These are phyloP conservation scores for Polyommatus icarus DNA, from an alignment of 2,888 invertebrate species.

Conservation along the genomic window DNA sequence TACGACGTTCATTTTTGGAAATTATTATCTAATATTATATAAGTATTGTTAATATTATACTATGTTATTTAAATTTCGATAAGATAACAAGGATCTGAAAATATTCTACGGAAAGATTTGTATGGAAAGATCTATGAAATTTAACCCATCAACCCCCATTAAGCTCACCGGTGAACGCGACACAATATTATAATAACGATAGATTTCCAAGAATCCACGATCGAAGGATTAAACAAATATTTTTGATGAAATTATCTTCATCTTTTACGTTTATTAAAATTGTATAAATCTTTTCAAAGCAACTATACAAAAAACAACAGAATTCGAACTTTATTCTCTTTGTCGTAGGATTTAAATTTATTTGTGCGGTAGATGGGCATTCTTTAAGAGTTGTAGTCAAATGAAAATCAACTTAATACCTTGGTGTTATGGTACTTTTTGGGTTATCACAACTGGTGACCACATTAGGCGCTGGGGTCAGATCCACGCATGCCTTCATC, in stretches of 20 bases:
- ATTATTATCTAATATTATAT: no score
- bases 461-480: conserved; percentile 36
- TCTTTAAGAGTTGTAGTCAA: background rate
- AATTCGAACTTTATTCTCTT: background rate
- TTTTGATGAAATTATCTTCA: conserved; percentile 26
- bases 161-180: no score
- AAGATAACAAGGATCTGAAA: no score
- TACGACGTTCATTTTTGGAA: no score
- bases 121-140: background rate
- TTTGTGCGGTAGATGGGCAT: background rate
- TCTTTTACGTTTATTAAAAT: conserved; percentile 20
- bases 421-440: background rate
- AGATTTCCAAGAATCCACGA: no score
- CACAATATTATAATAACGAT: no score
- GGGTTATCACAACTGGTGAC: background rate
- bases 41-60: no score
- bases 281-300: conserved; percentile 6
- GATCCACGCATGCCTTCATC: conserved; percentile 43
- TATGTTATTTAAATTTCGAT: no score
- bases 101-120: background rate
- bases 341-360: background rate
- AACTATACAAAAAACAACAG: background rate
- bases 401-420: background rate
- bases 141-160: no score
- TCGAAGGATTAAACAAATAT: conserved; percentile 2